phyloP scores from a whole-genome alignment of 2,113 vertebrate species.

The Otocyon megalotis region DNA sequence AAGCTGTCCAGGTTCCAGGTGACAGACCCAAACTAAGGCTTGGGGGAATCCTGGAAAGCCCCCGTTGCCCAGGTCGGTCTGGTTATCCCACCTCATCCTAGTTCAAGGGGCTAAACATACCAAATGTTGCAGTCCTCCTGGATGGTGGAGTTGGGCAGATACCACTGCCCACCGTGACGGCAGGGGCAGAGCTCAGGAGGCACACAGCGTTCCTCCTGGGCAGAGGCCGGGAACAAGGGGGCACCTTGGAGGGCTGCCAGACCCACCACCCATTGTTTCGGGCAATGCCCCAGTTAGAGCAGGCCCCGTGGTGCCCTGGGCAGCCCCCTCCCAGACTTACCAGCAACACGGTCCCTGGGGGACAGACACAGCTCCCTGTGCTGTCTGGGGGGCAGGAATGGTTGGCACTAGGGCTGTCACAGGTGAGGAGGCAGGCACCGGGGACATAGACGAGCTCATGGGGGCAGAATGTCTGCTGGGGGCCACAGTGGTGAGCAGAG shows the following conservation, averaged over 20 bases:
- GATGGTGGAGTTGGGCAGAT: slow-evolving; percentile 92
- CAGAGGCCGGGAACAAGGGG: neutral
- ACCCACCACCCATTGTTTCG: no score
- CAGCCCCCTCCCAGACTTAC: slow-evolving; percentile 82
- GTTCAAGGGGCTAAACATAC: slow-evolving; percentile 76
- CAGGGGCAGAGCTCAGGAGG: slow-evolving; percentile 92
- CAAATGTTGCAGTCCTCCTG: slow-evolving; percentile 94
- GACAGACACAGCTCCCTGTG: slow-evolving; percentile 91
- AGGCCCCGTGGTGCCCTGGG: neutral
- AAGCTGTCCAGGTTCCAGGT: neutral
- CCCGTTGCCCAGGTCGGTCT: neutral
- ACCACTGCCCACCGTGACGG: slow-evolving; percentile 90
- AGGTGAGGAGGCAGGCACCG: slow-evolving; percentile 92
- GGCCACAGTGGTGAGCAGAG: slow-evolving; percentile 83
- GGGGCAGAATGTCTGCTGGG: slow-evolving; percentile 85
- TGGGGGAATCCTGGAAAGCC: neutral
- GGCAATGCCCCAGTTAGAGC: no score
- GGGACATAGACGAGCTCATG: slow-evolving; percentile 88
- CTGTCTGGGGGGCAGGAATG: slow-evolving; percentile 84
- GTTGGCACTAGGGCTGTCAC: slow-evolving; percentile 84
- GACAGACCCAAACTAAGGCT: neutral
- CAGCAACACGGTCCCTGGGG: slow-evolving; percentile 89
- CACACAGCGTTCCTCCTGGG: slow-evolving; percentile 91
- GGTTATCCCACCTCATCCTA: neutral
- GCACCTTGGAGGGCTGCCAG: neutral